These are phyloP conservation scores for Lepus oiostolus DNA, from an alignment of 2,797 vertebrate genomes.

Conservation along the genomic window DNA sequence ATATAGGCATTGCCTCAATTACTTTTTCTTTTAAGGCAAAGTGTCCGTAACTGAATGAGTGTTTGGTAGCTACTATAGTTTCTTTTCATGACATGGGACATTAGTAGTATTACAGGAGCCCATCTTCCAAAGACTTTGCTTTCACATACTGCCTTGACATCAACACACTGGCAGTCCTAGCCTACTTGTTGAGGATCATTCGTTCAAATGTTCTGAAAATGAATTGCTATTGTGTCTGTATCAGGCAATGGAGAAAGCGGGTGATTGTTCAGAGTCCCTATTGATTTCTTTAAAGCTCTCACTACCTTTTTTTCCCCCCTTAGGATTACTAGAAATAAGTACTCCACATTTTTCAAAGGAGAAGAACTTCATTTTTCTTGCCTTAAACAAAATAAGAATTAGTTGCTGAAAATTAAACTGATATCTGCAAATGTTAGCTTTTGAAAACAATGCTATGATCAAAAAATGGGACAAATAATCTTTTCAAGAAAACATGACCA, in stretches of 20 bases:
- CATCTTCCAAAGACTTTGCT: neutral
- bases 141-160: neutral
- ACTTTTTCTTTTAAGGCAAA: neutral
- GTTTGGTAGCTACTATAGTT: neutral
- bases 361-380: neutral
- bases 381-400: neutral
- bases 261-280: neutral
- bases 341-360: neutral
- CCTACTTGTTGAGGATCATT: neutral
- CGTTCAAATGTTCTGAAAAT: neutral
- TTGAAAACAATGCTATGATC: conserved; percentile 23
- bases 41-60: neutral
- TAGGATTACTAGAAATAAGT: neutral
- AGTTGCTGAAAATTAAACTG: neutral
- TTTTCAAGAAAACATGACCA: conserved; percentile 63
- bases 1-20: neutral
- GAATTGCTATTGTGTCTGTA: neutral
- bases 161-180: neutral
- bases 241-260: neutral
- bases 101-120: neutral
- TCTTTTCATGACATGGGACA: neutral
- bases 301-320: neutral
- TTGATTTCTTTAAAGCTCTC: neutral
- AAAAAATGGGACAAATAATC: neutral
- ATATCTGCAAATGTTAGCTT: neutral